phyloP scores from a whole-genome alignment of 2,888 invertebrate species.

The Caenorhabditis sp. region DNA sequence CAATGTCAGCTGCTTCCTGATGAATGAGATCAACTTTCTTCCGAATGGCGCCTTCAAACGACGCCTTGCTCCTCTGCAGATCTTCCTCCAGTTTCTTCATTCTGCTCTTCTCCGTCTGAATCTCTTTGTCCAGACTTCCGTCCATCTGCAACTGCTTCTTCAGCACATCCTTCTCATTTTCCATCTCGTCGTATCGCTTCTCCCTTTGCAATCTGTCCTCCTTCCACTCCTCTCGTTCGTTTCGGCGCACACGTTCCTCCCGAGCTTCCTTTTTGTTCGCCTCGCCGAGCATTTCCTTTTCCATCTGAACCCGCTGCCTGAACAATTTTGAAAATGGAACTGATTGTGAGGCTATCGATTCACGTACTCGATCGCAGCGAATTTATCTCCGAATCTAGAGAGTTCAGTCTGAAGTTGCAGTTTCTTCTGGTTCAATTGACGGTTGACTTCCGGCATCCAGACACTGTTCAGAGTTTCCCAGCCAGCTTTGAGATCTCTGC shows the following conservation, averaged over 20 bases:
- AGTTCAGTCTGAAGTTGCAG: slow-evolving; percentile 20
- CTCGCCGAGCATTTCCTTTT: slow-evolving; percentile 15
- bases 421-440: slow-evolving; percentile 32
- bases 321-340: neutral
- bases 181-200: slow-evolving; percentile 26
- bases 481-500: slow-evolving; percentile 2
- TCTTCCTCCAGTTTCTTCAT: slow-evolving; percentile 1
- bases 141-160: slow-evolving; percentile 20
- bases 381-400: slow-evolving; percentile 6
- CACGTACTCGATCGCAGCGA: slow-evolving; percentile 19
- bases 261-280: slow-evolving; percentile 23
- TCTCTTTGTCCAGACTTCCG: slow-evolving; percentile 28
- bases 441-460: slow-evolving; percentile 33
- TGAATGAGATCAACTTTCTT: slow-evolving; percentile 2
- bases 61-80: neutral
- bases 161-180: slow-evolving; percentile 25
- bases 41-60: neutral
- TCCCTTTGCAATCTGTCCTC: slow-evolving; percentile 5
- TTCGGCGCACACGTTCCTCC: slow-evolving; percentile 14
- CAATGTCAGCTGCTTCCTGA: slow-evolving; percentile 1
- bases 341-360: neutral
- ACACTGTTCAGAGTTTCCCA: slow-evolving; percentile 14
- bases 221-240: slow-evolving; percentile 34
- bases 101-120: slow-evolving; percentile 5
- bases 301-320: slow-evolving; percentile 23